phyloP scores from a whole-genome alignment of 2,888 invertebrate genomes.

The Amiota mariae region DNA sequence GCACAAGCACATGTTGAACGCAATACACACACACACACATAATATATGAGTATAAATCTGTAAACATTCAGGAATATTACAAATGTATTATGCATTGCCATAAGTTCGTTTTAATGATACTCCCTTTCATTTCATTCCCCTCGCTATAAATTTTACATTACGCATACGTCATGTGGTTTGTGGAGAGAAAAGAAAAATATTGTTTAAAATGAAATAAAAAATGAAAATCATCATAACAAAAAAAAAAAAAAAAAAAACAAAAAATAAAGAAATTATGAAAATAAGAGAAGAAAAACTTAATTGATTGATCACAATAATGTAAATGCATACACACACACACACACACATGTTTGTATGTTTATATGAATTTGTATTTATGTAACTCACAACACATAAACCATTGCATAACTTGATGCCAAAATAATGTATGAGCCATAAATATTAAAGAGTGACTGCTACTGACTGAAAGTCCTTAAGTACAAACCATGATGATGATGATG shows the following conservation, averaged over 20 bases:
- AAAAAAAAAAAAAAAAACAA: no score
- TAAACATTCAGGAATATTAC: no score
- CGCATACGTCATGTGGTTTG: neutral
- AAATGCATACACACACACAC: no score
- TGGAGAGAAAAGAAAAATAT: neutral
- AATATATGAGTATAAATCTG: neutral
- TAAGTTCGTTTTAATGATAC: no score
- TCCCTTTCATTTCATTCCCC: no score
- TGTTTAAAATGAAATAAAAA: slow-evolving; percentile 5
- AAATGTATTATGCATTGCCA: no score
- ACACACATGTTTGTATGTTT: neutral
- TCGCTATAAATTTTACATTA: neutral
- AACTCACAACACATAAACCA: no score
- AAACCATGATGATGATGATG: neutral
- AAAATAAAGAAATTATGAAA: neutral
- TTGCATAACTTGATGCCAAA: slow-evolving; percentile 14
- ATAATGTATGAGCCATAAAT: slow-evolving; percentile 10
- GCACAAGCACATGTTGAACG: no score
- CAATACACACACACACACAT: neutral
- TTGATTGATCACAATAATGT: slow-evolving; percentile 14
- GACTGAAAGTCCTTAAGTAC: neutral
- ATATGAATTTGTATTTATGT: neutral
- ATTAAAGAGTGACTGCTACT: slow-evolving; percentile 11
- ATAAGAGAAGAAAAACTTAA: neutral
- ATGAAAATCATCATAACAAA: neutral